Conservation (phyloP, 1,140 invertebrate genomes). For the Panagrolaimus sp. region DNA sequence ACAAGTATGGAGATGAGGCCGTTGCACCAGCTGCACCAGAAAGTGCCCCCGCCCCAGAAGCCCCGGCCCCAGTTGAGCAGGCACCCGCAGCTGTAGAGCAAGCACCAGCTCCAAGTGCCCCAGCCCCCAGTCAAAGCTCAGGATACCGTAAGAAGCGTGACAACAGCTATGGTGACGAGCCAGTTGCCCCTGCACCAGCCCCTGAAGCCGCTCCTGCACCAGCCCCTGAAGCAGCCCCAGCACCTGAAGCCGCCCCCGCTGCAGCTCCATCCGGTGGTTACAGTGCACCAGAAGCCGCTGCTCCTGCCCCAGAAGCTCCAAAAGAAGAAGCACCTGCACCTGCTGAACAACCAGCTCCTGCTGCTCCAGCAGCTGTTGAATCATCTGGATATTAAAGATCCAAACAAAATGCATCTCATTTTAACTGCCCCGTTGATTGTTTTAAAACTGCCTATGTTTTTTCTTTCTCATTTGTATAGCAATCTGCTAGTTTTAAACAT, state of each 20-base stretch:
- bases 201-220: not conserved
- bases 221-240: not conserved
- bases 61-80: not conserved
- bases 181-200: not conserved
- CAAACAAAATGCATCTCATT: conserved; percentile 13
- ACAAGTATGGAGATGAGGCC: conserved; percentile 8
- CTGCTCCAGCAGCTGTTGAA: not conserved
- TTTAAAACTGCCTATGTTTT: conserved; percentile 9
- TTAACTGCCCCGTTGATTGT: conserved; percentile 8
- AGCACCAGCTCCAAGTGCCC: not conserved
- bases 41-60: not conserved
- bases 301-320: conserved; percentile 1
- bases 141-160: not conserved
- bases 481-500: not conserved
- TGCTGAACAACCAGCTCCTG: conserved; percentile 6
- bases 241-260: not conserved
- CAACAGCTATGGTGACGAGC: conserved; percentile 9
- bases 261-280: not conserved
- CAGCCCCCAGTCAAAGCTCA: not conserved
- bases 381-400: conserved; percentile 14
- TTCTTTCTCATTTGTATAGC: conserved; percentile 8
- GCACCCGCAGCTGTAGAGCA: not conserved
- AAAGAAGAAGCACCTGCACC: conserved; percentile 6
- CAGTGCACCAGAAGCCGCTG: not conserved
- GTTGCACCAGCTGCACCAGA: not conserved